Base-by-base conservation (phyloP, 92 coral and sea anemone genomes). In the Parazoanthus darwini region DNA sequence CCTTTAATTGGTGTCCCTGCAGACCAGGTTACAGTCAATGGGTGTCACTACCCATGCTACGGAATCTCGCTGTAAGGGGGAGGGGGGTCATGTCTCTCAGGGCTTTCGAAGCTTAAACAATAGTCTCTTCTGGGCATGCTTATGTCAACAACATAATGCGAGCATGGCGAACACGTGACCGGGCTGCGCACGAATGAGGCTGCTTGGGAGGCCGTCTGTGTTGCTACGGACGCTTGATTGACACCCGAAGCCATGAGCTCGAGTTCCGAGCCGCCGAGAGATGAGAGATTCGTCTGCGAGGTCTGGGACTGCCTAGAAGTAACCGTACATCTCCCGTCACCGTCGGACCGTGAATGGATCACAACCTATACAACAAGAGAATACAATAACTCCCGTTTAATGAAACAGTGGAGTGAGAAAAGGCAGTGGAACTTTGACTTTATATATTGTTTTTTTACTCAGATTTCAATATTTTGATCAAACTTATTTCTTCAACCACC, bases 261-360 rank as follows among this genome's bases (percentile, higher is more conserved):
- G 10, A 88, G 91, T 63, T 90, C 93, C 65, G 94, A 93, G 46
- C 89, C 93, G 20, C 87, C 92, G 86, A 91, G 90, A 38, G 77
- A 88, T 10, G 96, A 90, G 33, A 95, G 94, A 80, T 92, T 92
- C 16, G 96, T 95, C 88, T 95, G 98, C 13, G 98, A 95, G 58
- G 98, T 95, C 84, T 95, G 98, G 29, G 98, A 95, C 89, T 95
- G 98, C 80, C 92, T 91, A 9, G 98, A 95, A 20, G 91, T 86
- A 51, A 94, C 94, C 54, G 92, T 92, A 54, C 94, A 93, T 70
- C 94, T 93, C 23, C 98, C 98, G 78, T 95, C 98, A 22, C 98
- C 98, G 68, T 95, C 98, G 29, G 90, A 95, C 51, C 98, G 90
- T 78, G 98, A 95, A 79, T 94, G 94, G 65, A 91, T 91, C 8